Conservation (phyloP, 2,888 invertebrate genomes). For the Cephonodes hylas region DNA sequence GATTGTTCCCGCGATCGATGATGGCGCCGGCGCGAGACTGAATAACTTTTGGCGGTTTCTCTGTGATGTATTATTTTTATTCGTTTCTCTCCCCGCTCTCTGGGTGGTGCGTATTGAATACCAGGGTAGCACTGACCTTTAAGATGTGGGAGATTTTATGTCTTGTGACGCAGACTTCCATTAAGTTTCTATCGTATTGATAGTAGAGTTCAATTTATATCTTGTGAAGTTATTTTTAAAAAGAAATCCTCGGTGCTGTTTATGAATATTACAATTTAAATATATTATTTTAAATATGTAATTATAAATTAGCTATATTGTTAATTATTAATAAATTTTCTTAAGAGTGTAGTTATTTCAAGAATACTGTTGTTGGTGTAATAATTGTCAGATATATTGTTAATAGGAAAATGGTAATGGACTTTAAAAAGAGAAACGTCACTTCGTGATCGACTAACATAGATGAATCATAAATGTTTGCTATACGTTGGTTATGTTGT, state of each 20-base stretch:
- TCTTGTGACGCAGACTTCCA: background rate
- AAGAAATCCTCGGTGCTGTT: no score
- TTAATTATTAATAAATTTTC: no score
- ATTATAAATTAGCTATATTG: no score
- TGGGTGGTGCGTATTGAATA: background rate
- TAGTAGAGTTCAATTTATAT: background rate
- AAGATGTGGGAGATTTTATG: background rate
- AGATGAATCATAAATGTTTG: background rate
- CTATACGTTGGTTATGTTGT: no score
- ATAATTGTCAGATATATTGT: background rate
- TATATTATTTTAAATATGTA: no score
- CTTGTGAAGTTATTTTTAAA: background rate
- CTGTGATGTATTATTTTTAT: conserved; percentile 23
- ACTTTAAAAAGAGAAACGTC: background rate
- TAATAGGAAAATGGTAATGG: background rate
- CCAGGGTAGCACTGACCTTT: conserved; percentile 7
- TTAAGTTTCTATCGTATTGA: background rate
- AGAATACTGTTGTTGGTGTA: background rate
- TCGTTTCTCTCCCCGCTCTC: conserved; percentile 7
- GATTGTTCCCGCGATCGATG: conserved; percentile 67
- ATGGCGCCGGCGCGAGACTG: conserved; percentile 68
- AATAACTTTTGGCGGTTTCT: conserved; percentile 52
- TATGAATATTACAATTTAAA: no score
- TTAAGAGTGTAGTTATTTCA: no score
- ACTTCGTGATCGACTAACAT: background rate